Percentiles rank a stretch among this genome's conserved stretches.
phyloP scores from a whole-genome alignment of 2,888 invertebrate genomes.

The Marronus borbonicus region DNA sequence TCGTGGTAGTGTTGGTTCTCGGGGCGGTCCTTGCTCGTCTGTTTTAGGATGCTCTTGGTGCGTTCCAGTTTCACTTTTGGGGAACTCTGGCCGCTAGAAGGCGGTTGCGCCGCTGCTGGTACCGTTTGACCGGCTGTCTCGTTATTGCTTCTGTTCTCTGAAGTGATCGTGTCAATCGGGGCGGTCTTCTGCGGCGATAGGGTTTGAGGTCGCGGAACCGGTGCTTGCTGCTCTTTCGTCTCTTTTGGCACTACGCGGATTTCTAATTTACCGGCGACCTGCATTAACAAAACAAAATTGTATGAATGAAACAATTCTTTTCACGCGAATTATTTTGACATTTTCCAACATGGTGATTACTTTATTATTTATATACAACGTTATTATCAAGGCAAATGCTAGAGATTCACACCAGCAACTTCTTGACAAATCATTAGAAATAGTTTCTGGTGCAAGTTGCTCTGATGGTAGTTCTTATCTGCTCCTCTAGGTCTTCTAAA shows the following conservation, averaged over 20 bases:
- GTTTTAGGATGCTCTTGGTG: conserved; percentile 68
- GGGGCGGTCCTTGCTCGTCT: conserved; percentile 66
- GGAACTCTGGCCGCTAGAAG: conserved; percentile 49
- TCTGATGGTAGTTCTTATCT: too few relatives aligned
- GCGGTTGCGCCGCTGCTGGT: conserved; percentile 2
- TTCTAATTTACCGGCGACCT: conserved; percentile 85
- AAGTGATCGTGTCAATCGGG: neutral
- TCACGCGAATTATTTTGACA: too few relatives aligned
- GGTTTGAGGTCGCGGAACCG: conserved; percentile 46
- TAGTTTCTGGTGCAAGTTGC: too few relatives aligned
- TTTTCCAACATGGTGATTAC: too few relatives aligned
- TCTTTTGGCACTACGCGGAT: conserved; percentile 80
- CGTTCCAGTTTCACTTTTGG: conserved; percentile 63
- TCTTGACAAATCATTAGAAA: too few relatives aligned
- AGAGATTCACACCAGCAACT: too few relatives aligned
- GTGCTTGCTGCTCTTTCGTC: conserved; percentile 49
- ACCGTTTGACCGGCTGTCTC: conserved; percentile 14
- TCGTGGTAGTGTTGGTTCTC: conserved; percentile 58
- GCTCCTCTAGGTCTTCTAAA: too few relatives aligned
- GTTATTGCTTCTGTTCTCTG: conserved; percentile 48
- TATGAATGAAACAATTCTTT: too few relatives aligned
- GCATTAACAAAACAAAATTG: conserved; percentile 18
- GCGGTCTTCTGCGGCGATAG: conserved; percentile 48
- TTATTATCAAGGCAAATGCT: too few relatives aligned
- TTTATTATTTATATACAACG: too few relatives aligned